phyloP scores from a whole-genome alignment of 2,797 vertebrate genomes.

The Apodemus agrarius region DNA sequence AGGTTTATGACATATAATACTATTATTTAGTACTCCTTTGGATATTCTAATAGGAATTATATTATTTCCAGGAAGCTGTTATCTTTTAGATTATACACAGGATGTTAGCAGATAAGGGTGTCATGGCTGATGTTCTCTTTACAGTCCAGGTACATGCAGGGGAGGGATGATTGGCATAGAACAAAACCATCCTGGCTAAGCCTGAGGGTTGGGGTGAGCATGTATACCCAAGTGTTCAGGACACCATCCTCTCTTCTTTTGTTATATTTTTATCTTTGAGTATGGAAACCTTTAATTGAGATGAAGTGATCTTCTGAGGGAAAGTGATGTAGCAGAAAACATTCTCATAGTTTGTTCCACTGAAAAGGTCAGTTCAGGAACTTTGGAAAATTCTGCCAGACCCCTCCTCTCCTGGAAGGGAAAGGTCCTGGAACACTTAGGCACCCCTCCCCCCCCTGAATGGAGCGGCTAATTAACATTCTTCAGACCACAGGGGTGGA shows the following conservation, averaged over 20 bases:
- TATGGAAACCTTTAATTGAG: slow-evolving; percentile 15
- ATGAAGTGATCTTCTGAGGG: background rate
- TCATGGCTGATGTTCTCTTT: background rate
- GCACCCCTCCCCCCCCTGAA: no score
- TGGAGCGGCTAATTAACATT: no score
- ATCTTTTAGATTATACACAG: slow-evolving; percentile 27
- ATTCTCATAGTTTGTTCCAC: background rate
- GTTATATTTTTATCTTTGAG: slow-evolving; percentile 1
- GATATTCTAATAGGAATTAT: slow-evolving; percentile 7
- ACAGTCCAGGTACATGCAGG: background rate
- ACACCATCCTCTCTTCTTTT: slow-evolving; percentile 1
- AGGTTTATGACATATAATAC: slow-evolving; percentile 9
- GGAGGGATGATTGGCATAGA: background rate
- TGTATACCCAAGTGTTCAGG: background rate
- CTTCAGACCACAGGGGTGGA: no score
- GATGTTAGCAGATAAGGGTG: slow-evolving; percentile 5
- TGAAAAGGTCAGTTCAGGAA: no score
- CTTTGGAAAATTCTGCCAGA: no score
- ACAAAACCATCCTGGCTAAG: background rate
- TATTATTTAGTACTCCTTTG: slow-evolving; percentile 50
- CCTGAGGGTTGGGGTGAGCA: background rate
- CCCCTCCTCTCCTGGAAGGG: no score
- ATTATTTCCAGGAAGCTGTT: background rate
- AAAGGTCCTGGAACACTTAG: no score
- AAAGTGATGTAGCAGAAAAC: slow-evolving; percentile 17